Conservation (phyloP, 1,140 invertebrate species). For the Lasaia peninsularis region DNA sequence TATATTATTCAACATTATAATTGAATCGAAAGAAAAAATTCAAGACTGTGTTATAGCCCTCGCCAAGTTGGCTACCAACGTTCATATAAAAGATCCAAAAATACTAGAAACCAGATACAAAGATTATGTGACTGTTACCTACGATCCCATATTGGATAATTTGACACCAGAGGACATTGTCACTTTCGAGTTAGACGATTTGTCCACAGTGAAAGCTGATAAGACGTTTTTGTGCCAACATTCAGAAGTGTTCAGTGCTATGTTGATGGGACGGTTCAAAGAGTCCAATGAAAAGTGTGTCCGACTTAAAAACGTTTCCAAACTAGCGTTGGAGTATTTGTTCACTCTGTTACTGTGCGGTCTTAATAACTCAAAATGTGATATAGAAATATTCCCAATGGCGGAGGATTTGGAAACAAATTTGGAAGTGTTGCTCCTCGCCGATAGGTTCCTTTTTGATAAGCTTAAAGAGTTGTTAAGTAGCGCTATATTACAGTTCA, state of each 20-base stretch:
- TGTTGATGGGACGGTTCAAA: conserved; percentile 82
- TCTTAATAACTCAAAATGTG: conserved; percentile 60
- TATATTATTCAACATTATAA: conserved; percentile 49
- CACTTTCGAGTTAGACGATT: conserved; percentile 81
- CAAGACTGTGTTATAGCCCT: conserved; percentile 66
- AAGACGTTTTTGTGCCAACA: conserved; percentile 79
- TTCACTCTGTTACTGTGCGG: conserved; percentile 75
- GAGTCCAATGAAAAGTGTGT: conserved; percentile 80
- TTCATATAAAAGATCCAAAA: conserved; percentile 75
- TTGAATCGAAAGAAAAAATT: conserved; percentile 58
- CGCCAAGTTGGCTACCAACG: conserved; percentile 59
- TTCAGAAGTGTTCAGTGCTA: conserved; percentile 81
- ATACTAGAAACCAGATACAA: conserved; percentile 60
- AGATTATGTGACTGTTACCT: conserved; percentile 48
- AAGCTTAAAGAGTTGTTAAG: conserved; percentile 78
- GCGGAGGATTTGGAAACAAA: conserved; percentile 75
- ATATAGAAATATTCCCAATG: conserved; percentile 61
- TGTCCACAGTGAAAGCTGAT: conserved; percentile 78
- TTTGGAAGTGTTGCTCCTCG: conserved; percentile 81
- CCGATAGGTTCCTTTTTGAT: conserved; percentile 81
- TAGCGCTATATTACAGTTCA: conserved; percentile 74
- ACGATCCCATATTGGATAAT: conserved; percentile 61
- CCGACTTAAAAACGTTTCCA: conserved; percentile 77
- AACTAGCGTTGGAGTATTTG: conserved; percentile 76
- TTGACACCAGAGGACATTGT: conserved; percentile 68